Evolutionary conservation across 2,797 vertebrate species (phyloP), one percentile per base, ranked within the genome.

Genomic region (Sebastes oblongus): DNA sequence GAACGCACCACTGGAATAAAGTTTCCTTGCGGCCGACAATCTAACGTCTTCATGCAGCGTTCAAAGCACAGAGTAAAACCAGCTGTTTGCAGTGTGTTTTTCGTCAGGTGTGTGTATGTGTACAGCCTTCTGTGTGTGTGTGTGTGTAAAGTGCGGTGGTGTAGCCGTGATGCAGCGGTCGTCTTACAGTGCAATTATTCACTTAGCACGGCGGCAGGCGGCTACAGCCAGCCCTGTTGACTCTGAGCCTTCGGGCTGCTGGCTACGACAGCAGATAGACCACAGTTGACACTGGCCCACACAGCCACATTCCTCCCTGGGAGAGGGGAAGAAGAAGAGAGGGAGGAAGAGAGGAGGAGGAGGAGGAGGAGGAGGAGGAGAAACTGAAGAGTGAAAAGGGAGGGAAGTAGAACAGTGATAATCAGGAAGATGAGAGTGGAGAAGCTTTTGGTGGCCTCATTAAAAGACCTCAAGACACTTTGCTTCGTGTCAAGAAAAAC

Each of bases 111-210:
- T 81, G 82, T 80, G 81, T 74, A 2, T 81, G 72, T 81, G 69
- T 75, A 22, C 39, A 34, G 75, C 66, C 29, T 9, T 46, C 16
- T 46, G 6, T 46, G 50, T 64, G 76, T 88, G 74, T 88, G 74
- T 80, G 74, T 81, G 78, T 75, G 50, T 64, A 13, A 77, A 76
- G 77, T 84, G 88, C 8, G 77, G 90, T 72, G 84, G 86, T 83
- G 83, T 84, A 81, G 84, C 85, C 14, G 77, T 83, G 89, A 88
- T 92, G 90, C 90, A 59, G 91, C 77, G 90, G 91, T 91, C 83
- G 80, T 85, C 88, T 88, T 89, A 93, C 90, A 86, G 88, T 92
- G 89, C 90, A 94, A 94, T 94, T 93, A 95, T 94, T 95, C 93
- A 94, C 94, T 94, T 93, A 93, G 86, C 59, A 78, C 79, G 75